Evolutionary conservation across 1,140 invertebrate genomes (phyloP).

Genomic region (Oreohelix idahoensis): DNA sequence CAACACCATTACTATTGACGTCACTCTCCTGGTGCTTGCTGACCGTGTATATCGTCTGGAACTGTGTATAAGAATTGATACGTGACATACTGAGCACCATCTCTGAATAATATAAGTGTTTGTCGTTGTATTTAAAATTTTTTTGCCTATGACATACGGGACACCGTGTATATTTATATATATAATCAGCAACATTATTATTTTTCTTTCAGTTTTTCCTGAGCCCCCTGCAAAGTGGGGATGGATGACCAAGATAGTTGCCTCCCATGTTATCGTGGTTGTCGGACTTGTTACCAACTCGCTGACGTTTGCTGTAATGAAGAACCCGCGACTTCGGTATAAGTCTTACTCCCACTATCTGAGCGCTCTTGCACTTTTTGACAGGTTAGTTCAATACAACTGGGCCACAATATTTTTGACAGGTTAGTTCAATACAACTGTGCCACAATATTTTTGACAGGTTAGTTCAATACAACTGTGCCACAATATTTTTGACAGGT

Average conservation of each 20-base stretch:
- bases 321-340: constrained; percentile 48
- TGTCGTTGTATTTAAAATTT: neutral
- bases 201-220: neutral
- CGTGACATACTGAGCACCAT: too few relatives aligned
- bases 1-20: too few relatives aligned
- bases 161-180: too few relatives aligned
- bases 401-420: too few relatives aligned
- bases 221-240: constrained; percentile 48
- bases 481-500: too few relatives aligned
- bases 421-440: too few relatives aligned
- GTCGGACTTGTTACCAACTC: constrained; percentile 58
- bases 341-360: constrained; percentile 62
- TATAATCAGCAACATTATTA: too few relatives aligned
- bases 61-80: too few relatives aligned
- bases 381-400: constrained; percentile 36
- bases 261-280: constrained; percentile 49
- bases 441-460: too few relatives aligned
- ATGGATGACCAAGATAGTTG: constrained; percentile 48
- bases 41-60: too few relatives aligned
- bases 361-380: constrained; percentile 58
- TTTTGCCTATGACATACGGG: neutral
- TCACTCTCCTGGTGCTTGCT: too few relatives aligned
- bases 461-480: too few relatives aligned
- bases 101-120: neutral
- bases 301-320: constrained; percentile 59